These are phyloP conservation scores for Oreochromis grahami DNA, from an alignment of 2,797 vertebrate species.

Conservation along the genomic window DNA sequence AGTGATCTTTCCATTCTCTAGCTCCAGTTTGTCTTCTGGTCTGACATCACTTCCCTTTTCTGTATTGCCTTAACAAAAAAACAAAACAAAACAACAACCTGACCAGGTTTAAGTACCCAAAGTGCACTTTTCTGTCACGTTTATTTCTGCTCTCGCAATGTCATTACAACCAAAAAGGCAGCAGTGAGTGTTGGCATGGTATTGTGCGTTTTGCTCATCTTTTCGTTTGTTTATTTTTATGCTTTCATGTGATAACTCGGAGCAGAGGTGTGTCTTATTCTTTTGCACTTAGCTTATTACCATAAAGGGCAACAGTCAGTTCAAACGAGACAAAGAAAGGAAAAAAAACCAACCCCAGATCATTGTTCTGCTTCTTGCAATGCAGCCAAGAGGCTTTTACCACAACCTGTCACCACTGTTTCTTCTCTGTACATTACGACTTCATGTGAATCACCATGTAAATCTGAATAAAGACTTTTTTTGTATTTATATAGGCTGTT, in stretches of 20 bases:
- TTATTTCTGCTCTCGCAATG: background rate
- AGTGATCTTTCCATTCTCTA: background rate
- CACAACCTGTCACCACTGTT: slow-evolving; percentile 1
- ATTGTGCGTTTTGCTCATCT: background rate
- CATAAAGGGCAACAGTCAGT: background rate
- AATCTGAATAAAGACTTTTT: slow-evolving; percentile 54
- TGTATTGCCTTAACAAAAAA: background rate
- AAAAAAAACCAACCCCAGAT: background rate
- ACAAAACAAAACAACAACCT: background rate
- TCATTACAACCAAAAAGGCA: background rate
- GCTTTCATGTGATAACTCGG: background rate
- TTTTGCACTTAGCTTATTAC: background rate
- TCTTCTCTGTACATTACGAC: slow-evolving; percentile 10
- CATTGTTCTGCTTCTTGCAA: background rate
- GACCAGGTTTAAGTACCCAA: background rate
- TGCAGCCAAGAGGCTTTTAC: background rate
- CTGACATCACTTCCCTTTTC: background rate
- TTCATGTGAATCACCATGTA: slow-evolving; percentile 48
- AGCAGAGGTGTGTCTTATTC: background rate
- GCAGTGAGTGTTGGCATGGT: background rate
- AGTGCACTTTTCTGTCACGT: slow-evolving; percentile 26
- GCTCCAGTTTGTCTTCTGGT: background rate
- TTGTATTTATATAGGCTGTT: slow-evolving; percentile 34
- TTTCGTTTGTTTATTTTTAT: background rate
- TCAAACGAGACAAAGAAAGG: background rate